Conservation (phyloP, 2,888 invertebrate species). For the Eupithecia dodoneata region DNA sequence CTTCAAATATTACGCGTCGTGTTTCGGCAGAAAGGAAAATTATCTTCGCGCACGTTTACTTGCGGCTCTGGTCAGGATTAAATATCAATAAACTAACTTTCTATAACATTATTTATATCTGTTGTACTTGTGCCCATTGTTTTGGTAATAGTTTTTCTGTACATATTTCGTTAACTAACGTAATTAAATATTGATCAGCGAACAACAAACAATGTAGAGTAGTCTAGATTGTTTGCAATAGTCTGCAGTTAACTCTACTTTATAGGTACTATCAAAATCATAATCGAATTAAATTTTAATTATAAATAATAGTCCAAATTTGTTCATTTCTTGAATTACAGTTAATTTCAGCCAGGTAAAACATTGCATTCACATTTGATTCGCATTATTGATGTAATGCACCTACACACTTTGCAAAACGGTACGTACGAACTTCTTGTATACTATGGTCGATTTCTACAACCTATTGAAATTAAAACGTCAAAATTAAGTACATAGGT, state of each 20-base stretch:
- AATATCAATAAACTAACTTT: slow-evolving; percentile 18
- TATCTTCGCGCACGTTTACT: slow-evolving; percentile 48
- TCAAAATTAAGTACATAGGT: not conserved
- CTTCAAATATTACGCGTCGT: slow-evolving; percentile 50
- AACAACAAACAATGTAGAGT: no score
- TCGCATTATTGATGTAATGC: not conserved
- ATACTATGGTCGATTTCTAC: not conserved
- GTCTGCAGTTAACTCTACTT: not conserved
- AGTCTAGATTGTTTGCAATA: not conserved
- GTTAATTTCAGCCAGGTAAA: not conserved
- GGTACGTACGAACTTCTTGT: not conserved
- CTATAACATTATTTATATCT: not conserved
- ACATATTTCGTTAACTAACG: not conserved
- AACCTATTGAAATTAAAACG: not conserved
- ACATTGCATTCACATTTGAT: not conserved
- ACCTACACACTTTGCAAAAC: not conserved
- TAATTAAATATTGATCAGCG: no score
- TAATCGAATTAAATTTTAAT: not conserved
- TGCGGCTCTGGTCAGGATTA: slow-evolving; percentile 32
- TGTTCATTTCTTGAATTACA: not conserved
- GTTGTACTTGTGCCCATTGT: not conserved
- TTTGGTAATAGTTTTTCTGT: not conserved
- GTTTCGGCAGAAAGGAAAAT: slow-evolving; percentile 56
- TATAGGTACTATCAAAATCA: no score
- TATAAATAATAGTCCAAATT: not conserved